Conservation (phyloP, 2,888 invertebrate genomes). For the Plemyria rubiginata region DNA sequence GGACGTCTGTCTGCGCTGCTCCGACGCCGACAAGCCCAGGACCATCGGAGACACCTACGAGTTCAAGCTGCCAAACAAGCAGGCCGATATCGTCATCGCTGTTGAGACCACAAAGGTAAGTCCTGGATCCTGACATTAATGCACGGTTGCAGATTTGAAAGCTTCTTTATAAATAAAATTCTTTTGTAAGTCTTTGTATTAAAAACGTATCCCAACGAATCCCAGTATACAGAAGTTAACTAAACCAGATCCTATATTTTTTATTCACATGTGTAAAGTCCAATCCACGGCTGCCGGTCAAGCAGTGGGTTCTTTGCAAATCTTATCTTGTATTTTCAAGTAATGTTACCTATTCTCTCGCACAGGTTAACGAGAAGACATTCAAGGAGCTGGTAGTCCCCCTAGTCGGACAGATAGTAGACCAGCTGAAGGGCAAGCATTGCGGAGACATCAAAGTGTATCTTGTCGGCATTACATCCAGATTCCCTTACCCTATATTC, state of each 20-base stretch:
- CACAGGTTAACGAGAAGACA: slow-evolving; percentile 84
- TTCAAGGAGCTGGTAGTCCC: slow-evolving; percentile 87
- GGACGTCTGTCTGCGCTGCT: slow-evolving; percentile 85
- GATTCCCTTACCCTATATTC: slow-evolving; percentile 71
- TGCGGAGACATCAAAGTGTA: slow-evolving; percentile 77
- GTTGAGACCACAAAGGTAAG: slow-evolving; percentile 86
- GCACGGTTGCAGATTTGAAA: too few relatives aligned
- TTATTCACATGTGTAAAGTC: too few relatives aligned
- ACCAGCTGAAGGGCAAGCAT: slow-evolving; percentile 84
- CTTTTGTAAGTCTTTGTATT: too few relatives aligned
- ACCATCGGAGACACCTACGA: slow-evolving; percentile 86
- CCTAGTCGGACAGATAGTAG: slow-evolving; percentile 84
- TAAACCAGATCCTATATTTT: too few relatives aligned
- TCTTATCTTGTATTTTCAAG: not conserved
- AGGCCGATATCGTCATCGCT: slow-evolving; percentile 92
- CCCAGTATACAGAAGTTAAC: too few relatives aligned
- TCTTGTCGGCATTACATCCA: slow-evolving; percentile 85
- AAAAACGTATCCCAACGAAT: too few relatives aligned
- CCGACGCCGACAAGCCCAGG: slow-evolving; percentile 69
- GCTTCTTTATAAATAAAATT: too few relatives aligned
- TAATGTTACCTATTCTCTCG: slow-evolving; percentile 26
- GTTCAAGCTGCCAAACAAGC: slow-evolving; percentile 87
- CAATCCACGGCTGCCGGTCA: not conserved
- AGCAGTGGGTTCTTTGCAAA: not conserved
- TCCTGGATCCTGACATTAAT: not conserved